Conservation (phyloP, 35 echinoderm and acorn worm genomes). For the Nesometra sesokonis region DNA sequence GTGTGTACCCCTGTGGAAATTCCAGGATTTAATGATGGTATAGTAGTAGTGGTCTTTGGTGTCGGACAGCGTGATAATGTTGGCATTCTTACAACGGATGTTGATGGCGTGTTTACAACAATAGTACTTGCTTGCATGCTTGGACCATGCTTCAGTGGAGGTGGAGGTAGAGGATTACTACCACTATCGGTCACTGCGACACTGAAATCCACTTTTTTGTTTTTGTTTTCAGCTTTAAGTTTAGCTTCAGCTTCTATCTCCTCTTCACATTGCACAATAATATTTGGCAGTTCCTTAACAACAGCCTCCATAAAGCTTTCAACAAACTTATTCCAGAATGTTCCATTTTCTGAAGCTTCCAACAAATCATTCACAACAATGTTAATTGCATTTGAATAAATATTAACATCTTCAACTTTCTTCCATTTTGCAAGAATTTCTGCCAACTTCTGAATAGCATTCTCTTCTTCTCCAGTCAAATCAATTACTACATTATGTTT, state of each 20-base stretch:
- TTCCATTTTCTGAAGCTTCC: not conserved
- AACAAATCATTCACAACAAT: not conserved
- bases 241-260: not conserved
- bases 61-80: not conserved
- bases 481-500: not conserved
- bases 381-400: not conserved
- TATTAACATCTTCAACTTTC: not conserved
- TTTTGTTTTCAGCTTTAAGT: too few relatives aligned
- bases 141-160: not conserved
- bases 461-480: not conserved
- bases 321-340: not conserved
- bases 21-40: not conserved
- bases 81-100: not conserved
- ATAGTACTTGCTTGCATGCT: not conserved
- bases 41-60: not conserved
- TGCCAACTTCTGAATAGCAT: not conserved
- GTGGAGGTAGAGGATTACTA: not conserved
- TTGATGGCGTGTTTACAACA: not conserved
- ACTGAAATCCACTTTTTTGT: too few relatives aligned
- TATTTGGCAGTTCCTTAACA: not conserved
- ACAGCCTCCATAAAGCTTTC: not conserved
- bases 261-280: not conserved
- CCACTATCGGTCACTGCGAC: not conserved
- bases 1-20: not conserved
- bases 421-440: not conserved